Evolutionary conservation across 2,888 invertebrate species (phyloP).

Genomic region (Ganaspis brasiliensis): DNA sequence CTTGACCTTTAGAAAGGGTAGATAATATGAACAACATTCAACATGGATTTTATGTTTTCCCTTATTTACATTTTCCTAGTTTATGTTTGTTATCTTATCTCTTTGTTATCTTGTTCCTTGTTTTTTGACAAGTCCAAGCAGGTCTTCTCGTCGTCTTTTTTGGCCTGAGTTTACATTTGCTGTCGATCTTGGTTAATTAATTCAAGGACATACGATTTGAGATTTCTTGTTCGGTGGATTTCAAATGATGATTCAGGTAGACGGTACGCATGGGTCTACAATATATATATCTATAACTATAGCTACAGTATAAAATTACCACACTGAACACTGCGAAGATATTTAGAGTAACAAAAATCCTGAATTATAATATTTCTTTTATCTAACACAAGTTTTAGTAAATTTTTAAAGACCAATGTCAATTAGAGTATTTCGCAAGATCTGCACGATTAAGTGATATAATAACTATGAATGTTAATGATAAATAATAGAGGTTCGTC

Average conservation of each 20-base stretch:
- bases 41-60: background rate
- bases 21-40: background rate
- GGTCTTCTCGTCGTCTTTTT: constrained; percentile 56
- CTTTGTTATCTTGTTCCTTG: constrained; percentile 43
- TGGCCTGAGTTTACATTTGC: constrained; percentile 54
- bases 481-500: too few species aligned
- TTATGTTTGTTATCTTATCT: background rate
- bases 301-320: too few species aligned
- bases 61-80: too few species aligned
- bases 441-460: too few species aligned
- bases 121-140: constrained; percentile 47
- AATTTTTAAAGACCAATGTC: too few species aligned
- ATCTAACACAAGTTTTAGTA: too few species aligned
- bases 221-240: constrained; percentile 44
- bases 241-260: constrained; percentile 46
- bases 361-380: too few species aligned
- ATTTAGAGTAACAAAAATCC: too few species aligned
- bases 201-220: constrained; percentile 56
- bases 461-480: too few species aligned
- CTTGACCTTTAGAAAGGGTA: constrained; percentile 1
- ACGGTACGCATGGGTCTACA: background rate
- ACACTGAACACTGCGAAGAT: too few species aligned
- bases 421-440: too few species aligned
- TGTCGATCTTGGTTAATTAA: constrained; percentile 71
- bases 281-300: background rate